These are phyloP conservation scores for Pachydiplax longipennis DNA, from an alignment of 2,888 invertebrate genomes.

Conservation along the genomic window DNA sequence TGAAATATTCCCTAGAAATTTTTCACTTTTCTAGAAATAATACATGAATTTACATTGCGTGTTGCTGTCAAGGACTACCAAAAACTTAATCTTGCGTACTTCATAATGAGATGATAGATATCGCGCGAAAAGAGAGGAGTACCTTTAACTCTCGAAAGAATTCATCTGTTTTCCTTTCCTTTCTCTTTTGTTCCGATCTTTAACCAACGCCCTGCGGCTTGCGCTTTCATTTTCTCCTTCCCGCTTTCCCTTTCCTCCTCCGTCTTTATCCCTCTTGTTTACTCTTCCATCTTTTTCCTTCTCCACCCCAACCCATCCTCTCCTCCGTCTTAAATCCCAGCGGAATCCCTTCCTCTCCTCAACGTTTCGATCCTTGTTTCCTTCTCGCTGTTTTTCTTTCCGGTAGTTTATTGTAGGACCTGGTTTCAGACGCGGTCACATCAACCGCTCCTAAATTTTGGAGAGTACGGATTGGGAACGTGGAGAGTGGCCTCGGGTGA, in stretches of 20 bases:
- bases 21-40: no score
- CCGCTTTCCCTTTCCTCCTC: background rate
- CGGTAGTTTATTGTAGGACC: background rate
- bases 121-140: no score
- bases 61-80: no score
- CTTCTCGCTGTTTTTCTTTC: background rate
- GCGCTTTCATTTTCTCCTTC: background rate
- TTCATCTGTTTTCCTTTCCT: background rate
- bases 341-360: background rate
- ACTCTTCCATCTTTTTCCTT: background rate
- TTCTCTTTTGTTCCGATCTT: background rate
- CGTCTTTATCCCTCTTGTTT: background rate
- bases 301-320: background rate
- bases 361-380: background rate
- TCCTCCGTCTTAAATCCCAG: background rate
- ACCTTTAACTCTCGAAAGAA: no score
- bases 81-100: no score
- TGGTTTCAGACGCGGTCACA: background rate
- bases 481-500: background rate
- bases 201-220: background rate
- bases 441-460: background rate
- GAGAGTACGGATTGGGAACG: background rate
- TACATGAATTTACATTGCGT: no score
- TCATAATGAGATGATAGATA: no score
- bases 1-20: no score